Conservation (phyloP, 23 tunicate genomes). For the Diplosoma virens region DNA sequence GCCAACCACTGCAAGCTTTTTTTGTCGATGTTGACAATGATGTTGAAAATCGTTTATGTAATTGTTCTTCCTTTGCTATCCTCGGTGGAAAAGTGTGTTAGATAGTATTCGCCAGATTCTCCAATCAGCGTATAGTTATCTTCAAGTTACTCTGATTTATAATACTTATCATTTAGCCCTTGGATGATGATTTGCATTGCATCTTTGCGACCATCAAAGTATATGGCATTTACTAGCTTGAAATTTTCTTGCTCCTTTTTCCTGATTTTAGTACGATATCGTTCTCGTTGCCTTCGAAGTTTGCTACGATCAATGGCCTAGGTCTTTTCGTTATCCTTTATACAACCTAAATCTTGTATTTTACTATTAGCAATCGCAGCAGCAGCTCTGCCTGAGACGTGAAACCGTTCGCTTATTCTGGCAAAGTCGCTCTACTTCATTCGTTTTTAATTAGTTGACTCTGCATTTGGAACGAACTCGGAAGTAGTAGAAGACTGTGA, state of each 20-base stretch:
- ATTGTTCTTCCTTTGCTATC: constrained; percentile 9
- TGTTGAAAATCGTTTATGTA: neutral
- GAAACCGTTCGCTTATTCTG: neutral
- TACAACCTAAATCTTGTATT: neutral
- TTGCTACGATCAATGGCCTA: constrained; percentile 8
- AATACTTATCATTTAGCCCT: neutral
- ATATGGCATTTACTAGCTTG: neutral
- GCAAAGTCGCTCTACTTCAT: neutral
- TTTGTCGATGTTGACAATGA: neutral
- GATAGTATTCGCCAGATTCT: neutral
- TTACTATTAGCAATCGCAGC: neutral
- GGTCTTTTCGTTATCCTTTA: neutral
- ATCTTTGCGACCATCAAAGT: neutral
- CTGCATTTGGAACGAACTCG: neutral
- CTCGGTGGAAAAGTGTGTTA: neutral
- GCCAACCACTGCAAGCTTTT: constrained; percentile 17
- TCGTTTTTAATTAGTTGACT: neutral
- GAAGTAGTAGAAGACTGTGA: neutral
- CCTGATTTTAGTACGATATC: neutral
- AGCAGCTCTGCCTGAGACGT: neutral
- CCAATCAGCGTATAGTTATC: neutral
- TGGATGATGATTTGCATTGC: neutral
- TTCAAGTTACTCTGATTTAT: neutral
- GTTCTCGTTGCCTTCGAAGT: neutral
- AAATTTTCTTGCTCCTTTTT: neutral